Conservation (phyloP, 2,888 invertebrate genomes). For the Cremastinae sp. region DNA sequence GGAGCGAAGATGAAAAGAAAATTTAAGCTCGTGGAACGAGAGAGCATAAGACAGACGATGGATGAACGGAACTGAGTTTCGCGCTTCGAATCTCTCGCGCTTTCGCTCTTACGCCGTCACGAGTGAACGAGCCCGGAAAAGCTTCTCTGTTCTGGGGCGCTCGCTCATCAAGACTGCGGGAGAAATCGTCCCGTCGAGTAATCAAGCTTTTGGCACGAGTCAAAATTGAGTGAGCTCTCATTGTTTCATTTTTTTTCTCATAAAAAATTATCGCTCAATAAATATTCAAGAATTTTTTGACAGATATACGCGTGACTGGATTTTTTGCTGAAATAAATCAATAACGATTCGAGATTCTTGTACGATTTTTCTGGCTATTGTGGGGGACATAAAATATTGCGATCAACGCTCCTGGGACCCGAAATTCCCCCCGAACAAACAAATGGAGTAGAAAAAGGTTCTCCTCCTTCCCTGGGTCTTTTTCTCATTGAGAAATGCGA, state of each 20-base stretch:
- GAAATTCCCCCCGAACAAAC: neutral
- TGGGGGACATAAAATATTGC: constrained; percentile 2
- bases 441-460: constrained; percentile 3
- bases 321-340: too few relatives aligned
- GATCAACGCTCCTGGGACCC: constrained; percentile 15
- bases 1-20: constrained; percentile 10
- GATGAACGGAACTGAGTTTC: constrained; percentile 30
- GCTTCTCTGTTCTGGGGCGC: constrained; percentile 28
- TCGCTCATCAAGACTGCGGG: constrained; percentile 23
- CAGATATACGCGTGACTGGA: too few relatives aligned
- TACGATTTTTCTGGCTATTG: too few relatives aligned
- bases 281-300: neutral
- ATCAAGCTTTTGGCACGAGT: constrained; percentile 57
- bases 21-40: constrained; percentile 17
- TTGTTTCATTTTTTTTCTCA: constrained; percentile 18
- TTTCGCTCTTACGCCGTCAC: constrained; percentile 44
- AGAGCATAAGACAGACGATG: constrained; percentile 3
- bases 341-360: too few relatives aligned
- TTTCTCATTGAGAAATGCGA: constrained; percentile 11
- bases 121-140: constrained; percentile 43
- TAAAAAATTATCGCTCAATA: constrained; percentile 24
- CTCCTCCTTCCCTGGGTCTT: neutral
- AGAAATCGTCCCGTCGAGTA: constrained; percentile 48
- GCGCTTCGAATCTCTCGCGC: constrained; percentile 8
- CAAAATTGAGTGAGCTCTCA: constrained; percentile 23